Evolutionary conservation across 1,140 invertebrate genomes (phyloP).

Genomic region (Drosophila jambulina): DNA sequence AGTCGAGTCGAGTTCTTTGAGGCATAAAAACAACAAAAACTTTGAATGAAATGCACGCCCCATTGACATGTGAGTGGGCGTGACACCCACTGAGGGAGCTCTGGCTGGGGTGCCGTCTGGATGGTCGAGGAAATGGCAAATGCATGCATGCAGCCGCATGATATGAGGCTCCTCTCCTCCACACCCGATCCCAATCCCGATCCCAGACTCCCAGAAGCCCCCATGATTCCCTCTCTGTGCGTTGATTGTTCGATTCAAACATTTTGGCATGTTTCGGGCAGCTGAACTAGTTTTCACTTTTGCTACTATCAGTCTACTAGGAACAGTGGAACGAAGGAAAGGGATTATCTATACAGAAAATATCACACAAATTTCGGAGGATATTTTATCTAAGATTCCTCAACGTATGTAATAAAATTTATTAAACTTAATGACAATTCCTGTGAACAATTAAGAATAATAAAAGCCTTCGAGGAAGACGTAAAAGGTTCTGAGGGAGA

Average conservation of each 20-base stretch:
- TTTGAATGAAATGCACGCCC: conserved; percentile 56
- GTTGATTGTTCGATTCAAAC: conserved; percentile 76
- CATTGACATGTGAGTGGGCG: conserved; percentile 59
- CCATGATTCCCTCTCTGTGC: conserved; percentile 30
- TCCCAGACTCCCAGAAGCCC: neutral
- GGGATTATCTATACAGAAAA: neutral
- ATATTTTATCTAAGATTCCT: rapidly evolving
- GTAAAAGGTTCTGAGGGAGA: too few species aligned
- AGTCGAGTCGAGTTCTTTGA: conserved; percentile 37
- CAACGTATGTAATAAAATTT: neutral
- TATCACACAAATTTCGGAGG: too few species aligned
- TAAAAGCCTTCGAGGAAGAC: too few species aligned
- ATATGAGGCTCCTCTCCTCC: conserved; percentile 13
- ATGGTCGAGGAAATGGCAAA: conserved; percentile 58
- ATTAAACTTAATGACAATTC: too few species aligned
- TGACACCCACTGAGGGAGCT: conserved; percentile 1
- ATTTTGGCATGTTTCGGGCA: conserved; percentile 73
- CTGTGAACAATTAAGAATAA: too few species aligned
- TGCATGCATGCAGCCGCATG: conserved; percentile 52
- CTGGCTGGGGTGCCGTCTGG: neutral
- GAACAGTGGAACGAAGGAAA: conserved; percentile 8
- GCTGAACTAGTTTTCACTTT: conserved; percentile 45
- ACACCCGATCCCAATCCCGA: conserved; percentile 2
- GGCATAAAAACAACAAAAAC: conserved; percentile 56
- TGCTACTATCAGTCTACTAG: conserved; percentile 3